phyloP scores from a whole-genome alignment of 2,113 vertebrate genomes.

The Lota lota region DNA sequence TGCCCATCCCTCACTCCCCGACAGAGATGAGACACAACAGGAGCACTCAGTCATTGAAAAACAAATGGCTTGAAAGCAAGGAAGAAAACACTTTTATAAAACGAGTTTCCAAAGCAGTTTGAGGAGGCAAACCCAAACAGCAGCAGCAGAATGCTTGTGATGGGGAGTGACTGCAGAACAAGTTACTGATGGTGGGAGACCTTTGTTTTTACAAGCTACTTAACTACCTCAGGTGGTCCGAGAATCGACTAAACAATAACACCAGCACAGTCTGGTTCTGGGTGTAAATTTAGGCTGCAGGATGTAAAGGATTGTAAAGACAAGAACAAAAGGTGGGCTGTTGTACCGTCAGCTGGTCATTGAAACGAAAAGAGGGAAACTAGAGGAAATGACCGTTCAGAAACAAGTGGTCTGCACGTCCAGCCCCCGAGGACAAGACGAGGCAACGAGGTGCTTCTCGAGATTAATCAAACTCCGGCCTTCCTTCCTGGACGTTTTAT shows the following conservation, averaged over 20 bases:
- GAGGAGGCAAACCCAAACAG: neutral
- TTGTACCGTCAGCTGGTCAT: no score
- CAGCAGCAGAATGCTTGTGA: neutral
- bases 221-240: no score
- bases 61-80: neutral
- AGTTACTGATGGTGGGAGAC: neutral
- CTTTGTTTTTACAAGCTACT: no score
- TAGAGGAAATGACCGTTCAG: slow-evolving; percentile 17
- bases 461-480: no score
- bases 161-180: slow-evolving; percentile 5
- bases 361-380: neutral
- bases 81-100: slow-evolving; percentile 3
- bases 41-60: slow-evolving; percentile 18
- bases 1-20: slow-evolving; percentile 44
- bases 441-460: slow-evolving; percentile 1
- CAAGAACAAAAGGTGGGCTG: no score
- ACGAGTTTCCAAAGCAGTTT: neutral
- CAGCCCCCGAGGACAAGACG: slow-evolving; percentile 27
- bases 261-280: no score
- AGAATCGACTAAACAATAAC: no score
- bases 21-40: slow-evolving; percentile 32
- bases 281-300: no score
- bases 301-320: no score
- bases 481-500: neutral
- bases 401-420: slow-evolving; percentile 28